Base-by-base conservation (phyloP, 2,888 invertebrate species). In the Leptothorax acervorum region DNA sequence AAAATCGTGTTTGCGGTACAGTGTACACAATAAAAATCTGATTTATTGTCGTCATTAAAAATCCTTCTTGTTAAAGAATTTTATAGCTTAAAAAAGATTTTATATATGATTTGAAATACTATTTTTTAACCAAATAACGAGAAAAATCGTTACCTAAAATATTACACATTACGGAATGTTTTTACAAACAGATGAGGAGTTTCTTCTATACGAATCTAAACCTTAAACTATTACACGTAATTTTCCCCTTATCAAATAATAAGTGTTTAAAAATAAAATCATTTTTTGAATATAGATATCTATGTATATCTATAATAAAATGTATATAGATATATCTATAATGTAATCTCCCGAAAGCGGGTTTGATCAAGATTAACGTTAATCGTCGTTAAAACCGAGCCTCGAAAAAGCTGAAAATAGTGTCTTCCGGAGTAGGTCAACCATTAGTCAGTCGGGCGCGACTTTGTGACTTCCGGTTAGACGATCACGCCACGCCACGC, bases 381-480 rank as follows among this genome's bases (percentile, higher is more conserved):
- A 53, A 55, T 70, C 15, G n/a, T 18, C 35, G 18, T 39, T 35
- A 23, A 23, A 39, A 18, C 5, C 53, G 28, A 66, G 6, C 12
- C 18, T 28, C 66, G 2, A 45, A 15, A 23, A 31, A 11, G n/a
- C 8, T 31, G 42, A 78, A 79, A 79, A 48, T 79, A 60, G 23
- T n/a, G 9, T 28, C 12, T 35, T 23, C 23, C 12, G 28, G 35
- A 57, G 12, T 57, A 48, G 28, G 35, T 45, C 45, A 79, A 45
- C 23, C 55, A 71, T 79, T 79, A 75, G 35, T 75, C 23, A 65
- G 39, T 39, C 45, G 45, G 53, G 71, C n/a, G 60, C 48, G 28
- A 78, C 78, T 68, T 70, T 55, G 28, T 39, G 73, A 73, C 60
- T 79, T 70, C 71, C 79, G 79, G 65, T 11, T 11, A 15, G 45